phyloP scores from a whole-genome alignment of 2,113 vertebrate genomes.

The Paedocypris sp. region DNA sequence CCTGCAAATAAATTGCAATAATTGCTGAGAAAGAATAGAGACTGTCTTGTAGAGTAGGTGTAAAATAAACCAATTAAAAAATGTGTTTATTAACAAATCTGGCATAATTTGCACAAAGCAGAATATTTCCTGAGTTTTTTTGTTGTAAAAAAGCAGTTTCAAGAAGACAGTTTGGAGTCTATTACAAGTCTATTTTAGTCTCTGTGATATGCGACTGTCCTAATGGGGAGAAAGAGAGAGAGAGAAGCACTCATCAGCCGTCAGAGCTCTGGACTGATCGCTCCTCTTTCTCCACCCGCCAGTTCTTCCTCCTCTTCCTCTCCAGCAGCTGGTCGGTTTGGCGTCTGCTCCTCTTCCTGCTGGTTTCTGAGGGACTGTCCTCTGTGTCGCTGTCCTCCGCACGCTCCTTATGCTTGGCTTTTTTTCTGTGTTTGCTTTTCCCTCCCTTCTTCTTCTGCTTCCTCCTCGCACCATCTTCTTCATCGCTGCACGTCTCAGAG shows the following conservation, averaged over 20 bases:
- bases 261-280: slow-evolving; percentile 76
- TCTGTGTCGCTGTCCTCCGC: slow-evolving; percentile 48
- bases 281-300: slow-evolving; percentile 74
- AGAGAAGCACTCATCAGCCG: slow-evolving; percentile 51
- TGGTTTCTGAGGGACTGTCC: slow-evolving; percentile 34
- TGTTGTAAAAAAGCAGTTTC: background rate
- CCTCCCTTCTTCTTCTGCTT: slow-evolving; percentile 53
- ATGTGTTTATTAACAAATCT: no score
- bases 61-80: no score
- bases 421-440: slow-evolving; percentile 53
- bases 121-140: slow-evolving; percentile 22
- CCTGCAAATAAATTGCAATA: no score
- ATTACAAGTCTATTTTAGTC: no score
- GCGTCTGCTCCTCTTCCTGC: slow-evolving; percentile 49
- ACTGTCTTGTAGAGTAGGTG: no score
- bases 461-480: slow-evolving; percentile 27
- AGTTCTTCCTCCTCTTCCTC: slow-evolving; percentile 68
- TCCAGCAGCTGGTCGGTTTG: slow-evolving; percentile 49
- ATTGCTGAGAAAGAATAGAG: no score
- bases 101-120: background rate
- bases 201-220: no score
- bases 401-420: slow-evolving; percentile 49
- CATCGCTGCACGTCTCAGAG: slow-evolving; percentile 50
- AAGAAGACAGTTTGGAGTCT: no score
- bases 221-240: no score